These are phyloP conservation scores for Agonopterix heracliana DNA, from an alignment of 2,888 invertebrate genomes.

Conservation along the genomic window DNA sequence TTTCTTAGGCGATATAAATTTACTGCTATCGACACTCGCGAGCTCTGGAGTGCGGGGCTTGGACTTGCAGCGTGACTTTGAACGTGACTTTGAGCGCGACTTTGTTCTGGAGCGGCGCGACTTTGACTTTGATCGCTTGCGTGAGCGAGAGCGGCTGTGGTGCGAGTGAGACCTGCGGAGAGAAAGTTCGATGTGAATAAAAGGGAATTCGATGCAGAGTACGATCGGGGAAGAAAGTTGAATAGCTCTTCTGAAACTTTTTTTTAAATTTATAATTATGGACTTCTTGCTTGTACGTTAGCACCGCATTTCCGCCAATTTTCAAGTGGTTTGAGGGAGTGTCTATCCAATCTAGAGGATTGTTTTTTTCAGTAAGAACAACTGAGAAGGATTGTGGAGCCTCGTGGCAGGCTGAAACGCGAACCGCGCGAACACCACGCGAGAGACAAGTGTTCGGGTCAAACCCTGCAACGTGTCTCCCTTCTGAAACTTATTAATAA, in stretches of 20 bases:
- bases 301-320: no score
- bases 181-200: background rate
- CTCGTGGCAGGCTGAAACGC: no score
- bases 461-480: no score
- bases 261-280: background rate
- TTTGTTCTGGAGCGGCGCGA: no score
- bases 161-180: slow-evolving; percentile 44
- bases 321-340: no score
- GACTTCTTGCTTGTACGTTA: no score
- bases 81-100: slow-evolving; percentile 40
- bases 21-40: slow-evolving; percentile 20
- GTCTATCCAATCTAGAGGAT: no score
- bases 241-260: background rate
- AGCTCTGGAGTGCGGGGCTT: slow-evolving; percentile 16
- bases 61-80: slow-evolving; percentile 31
- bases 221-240: background rate
- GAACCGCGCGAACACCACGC: no score
- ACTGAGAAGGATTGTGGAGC: no score
- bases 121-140: slow-evolving; percentile 26
- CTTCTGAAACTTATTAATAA: background rate
- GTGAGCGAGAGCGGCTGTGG: slow-evolving; percentile 35
- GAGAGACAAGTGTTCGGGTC: no score
- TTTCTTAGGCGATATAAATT: slow-evolving; percentile 17
- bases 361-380: no score
- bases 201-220: background rate